Evolutionary conservation across 2,797 vertebrate genomes (phyloP).

Genomic region (Sebastes reedi): DNA sequence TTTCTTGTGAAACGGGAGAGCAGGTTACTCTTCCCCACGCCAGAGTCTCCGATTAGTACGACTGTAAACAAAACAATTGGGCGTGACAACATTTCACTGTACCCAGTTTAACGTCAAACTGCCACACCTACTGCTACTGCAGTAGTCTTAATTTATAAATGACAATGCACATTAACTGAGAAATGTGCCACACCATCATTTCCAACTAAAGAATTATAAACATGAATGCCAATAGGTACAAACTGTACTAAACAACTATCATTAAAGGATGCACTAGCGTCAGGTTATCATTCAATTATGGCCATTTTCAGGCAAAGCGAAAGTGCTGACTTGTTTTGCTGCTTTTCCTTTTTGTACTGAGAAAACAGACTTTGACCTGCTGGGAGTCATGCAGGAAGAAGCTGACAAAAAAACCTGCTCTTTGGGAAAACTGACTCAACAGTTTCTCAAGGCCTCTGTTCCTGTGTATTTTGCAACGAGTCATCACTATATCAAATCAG

Average conservation of each 20-base stretch:
- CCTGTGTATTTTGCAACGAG: constrained; percentile 10
- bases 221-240: background rate
- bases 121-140: too few species aligned
- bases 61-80: constrained; percentile 74
- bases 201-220: background rate
- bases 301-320: background rate
- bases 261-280: background rate
- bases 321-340: constrained; percentile 23
- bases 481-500: constrained; percentile 21
- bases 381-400: constrained; percentile 52
- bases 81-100: background rate
- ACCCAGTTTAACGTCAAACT: background rate
- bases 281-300: background rate
- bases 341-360: constrained; percentile 1
- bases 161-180: background rate
- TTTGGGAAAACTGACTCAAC: constrained; percentile 70
- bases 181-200: background rate
- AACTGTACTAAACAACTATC: background rate
- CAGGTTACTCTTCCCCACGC: constrained; percentile 97
- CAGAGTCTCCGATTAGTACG: constrained; percentile 96
- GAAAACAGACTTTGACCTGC: constrained; percentile 50
- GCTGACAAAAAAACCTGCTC: constrained; percentile 42
- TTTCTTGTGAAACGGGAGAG: constrained; percentile 98
- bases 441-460: constrained; percentile 62
- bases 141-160: background rate